phyloP scores from a whole-genome alignment of 2,888 invertebrate genomes.

The Drosophila phalerata region DNA sequence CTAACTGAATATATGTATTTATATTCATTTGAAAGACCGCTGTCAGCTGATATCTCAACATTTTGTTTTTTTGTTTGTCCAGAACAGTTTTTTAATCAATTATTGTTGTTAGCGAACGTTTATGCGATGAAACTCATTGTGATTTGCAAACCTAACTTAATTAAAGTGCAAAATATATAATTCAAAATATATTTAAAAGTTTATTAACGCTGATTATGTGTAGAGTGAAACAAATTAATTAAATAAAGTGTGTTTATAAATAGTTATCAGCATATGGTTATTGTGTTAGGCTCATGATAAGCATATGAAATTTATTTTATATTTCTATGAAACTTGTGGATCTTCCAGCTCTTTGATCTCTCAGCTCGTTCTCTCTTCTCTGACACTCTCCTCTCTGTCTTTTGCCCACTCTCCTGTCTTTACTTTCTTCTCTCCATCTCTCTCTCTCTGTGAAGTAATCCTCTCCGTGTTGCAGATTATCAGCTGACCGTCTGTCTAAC shows the following conservation, averaged over 20 bases:
- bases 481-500: slow-evolving; percentile 44
- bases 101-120: not conserved
- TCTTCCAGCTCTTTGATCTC: too few species aligned
- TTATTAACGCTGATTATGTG: not conserved
- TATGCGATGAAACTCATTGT: not conserved
- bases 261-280: slow-evolving; percentile 3
- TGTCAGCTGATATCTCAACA: slow-evolving; percentile 12
- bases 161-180: slow-evolving; percentile 16
- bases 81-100: slow-evolving; percentile 1
- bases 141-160: slow-evolving; percentile 5
- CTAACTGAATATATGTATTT: slow-evolving; percentile 7
- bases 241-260: not conserved
- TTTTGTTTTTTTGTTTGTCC: not conserved
- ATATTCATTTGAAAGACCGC: not conserved
- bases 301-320: not conserved
- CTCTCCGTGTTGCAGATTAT: slow-evolving; percentile 18
- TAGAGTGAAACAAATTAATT: not conserved
- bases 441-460: not conserved
- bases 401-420: not conserved
- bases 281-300: not conserved
- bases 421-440: not conserved
- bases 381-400: not conserved
- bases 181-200: not conserved
- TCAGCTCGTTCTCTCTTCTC: not conserved
- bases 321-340: not conserved